A percentile compares a stretch with the other conserved stretches of the same genome.
Conservation (phyloP, 2,797 vertebrate species). For the Pteronotus mesoamericanus region DNA sequence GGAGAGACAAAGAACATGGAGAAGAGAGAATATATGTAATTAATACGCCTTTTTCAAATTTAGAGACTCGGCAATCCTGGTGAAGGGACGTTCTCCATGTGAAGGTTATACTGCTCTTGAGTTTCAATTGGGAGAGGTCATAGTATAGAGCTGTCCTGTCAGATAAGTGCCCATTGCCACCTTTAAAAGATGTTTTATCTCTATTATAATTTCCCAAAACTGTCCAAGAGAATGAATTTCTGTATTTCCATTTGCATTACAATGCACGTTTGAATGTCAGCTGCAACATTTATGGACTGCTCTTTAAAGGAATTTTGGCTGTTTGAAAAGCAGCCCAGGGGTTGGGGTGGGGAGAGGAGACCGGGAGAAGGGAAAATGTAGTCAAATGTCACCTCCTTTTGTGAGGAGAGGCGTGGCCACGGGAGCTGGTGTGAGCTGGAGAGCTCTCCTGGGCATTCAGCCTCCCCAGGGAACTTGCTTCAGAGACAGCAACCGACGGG, state of each 20-base stretch:
- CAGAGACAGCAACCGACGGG: background rate
- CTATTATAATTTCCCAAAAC: constrained; percentile 27
- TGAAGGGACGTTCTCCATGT: background rate
- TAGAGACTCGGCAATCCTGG: background rate
- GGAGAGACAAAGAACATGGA: background rate
- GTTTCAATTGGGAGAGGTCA: background rate
- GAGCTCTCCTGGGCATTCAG: background rate
- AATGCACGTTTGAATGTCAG: constrained; percentile 31
- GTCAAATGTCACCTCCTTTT: constrained; percentile 25
- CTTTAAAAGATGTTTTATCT: constrained; percentile 54
- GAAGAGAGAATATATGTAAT: background rate
- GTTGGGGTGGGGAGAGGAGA: background rate
- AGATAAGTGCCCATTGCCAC: background rate
- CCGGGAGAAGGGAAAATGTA: background rate
- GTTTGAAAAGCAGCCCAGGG: constrained; percentile 19
- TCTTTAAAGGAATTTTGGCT: background rate
- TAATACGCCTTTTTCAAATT: background rate
- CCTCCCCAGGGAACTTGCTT: constrained; percentile 16
- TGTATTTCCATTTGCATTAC: constrained; percentile 60
- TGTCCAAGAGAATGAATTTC: constrained; percentile 18
- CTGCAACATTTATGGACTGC: background rate
- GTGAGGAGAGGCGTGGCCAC: constrained; percentile 35
- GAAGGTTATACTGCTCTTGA: background rate
- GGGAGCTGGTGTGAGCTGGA: background rate
- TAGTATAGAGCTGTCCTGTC: background rate